phyloP scores from a whole-genome alignment of 2,797 vertebrate genomes.

The Macrochelys suwanniensis region DNA sequence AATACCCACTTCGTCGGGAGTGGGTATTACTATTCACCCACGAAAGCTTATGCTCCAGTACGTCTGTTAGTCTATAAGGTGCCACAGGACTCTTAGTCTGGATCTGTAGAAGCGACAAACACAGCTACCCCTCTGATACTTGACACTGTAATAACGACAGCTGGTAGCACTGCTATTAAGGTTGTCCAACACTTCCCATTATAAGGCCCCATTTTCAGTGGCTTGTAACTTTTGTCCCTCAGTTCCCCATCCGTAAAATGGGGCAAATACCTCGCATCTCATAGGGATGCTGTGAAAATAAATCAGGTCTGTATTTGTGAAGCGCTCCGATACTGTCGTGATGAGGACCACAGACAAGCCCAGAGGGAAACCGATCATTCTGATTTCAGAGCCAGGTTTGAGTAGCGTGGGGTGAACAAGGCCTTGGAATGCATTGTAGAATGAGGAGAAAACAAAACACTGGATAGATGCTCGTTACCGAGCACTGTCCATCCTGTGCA shows the following conservation, averaged over 20 bases:
- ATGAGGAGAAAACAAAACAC: not conserved
- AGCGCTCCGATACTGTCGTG: not conserved
- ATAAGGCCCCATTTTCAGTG: not conserved
- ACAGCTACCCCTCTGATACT: too few relatives aligned
- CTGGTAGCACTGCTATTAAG: too few relatives aligned
- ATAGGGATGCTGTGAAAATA: not conserved
- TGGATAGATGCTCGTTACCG: too few relatives aligned
- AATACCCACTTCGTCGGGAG: too few relatives aligned
- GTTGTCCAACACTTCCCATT: not conserved
- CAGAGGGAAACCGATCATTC: not conserved
- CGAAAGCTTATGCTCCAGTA: too few relatives aligned
- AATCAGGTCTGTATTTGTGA: not conserved
- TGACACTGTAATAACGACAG: too few relatives aligned
- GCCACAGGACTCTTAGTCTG: too few relatives aligned
- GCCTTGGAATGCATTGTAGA: not conserved
- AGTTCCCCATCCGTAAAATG: not conserved
- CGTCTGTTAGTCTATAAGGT: too few relatives aligned
- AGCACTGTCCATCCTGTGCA: not conserved
- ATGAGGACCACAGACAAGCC: not conserved
- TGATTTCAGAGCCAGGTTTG: not conserved
- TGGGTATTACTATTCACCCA: too few relatives aligned
- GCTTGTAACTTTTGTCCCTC: not conserved
- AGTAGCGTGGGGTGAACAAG: not conserved
- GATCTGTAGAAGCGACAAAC: too few relatives aligned
- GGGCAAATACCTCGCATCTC: not conserved